A percentile compares a stretch with the other conserved stretches of the same genome.
These are phyloP conservation scores for Athripsodes cinereus DNA, from an alignment of 2,888 invertebrate genomes.

Conservation along the genomic window DNA sequence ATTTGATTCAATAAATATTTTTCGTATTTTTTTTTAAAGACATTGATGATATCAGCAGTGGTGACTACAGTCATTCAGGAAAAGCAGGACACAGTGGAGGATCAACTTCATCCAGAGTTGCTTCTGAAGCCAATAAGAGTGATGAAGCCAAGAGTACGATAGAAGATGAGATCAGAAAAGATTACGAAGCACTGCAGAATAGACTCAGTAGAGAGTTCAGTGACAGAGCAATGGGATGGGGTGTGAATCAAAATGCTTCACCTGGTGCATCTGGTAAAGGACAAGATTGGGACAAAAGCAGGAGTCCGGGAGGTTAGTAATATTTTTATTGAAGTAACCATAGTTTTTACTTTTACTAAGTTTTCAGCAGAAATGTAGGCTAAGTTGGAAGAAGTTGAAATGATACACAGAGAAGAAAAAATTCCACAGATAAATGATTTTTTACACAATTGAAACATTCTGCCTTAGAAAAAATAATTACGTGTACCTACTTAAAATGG, in stretches of 20 bases:
- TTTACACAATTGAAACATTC: too few species aligned
- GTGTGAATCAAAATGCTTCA: conserved; percentile 1
- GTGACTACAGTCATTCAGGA: conserved; percentile 37
- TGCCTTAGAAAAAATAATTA: too few species aligned
- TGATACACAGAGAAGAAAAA: too few species aligned
- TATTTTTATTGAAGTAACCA: too few species aligned
- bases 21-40: conserved; percentile 25
- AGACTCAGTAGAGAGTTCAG: conserved; percentile 71
- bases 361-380: too few species aligned
- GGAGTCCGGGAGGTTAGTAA: conserved; percentile 2
- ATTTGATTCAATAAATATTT: neutral
- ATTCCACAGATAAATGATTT: too few species aligned
- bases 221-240: conserved; percentile 47
- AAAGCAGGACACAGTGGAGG: conserved; percentile 29
- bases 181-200: conserved; percentile 66
- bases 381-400: too few species aligned
- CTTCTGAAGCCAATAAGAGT: conserved; percentile 32
- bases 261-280: conserved; percentile 1
- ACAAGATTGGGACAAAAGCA: conserved; percentile 12
- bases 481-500: too few species aligned
- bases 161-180: conserved; percentile 62
- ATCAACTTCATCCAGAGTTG: conserved; percentile 26
- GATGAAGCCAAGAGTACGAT: conserved; percentile 50
- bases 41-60: conserved; percentile 36
- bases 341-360: too few species aligned